A percentile compares a stretch with the other conserved stretches of the same genome.
These are phyloP conservation scores for Drosophila phalerata DNA, from an alignment of 2,888 invertebrate genomes.

Conservation along the genomic window DNA sequence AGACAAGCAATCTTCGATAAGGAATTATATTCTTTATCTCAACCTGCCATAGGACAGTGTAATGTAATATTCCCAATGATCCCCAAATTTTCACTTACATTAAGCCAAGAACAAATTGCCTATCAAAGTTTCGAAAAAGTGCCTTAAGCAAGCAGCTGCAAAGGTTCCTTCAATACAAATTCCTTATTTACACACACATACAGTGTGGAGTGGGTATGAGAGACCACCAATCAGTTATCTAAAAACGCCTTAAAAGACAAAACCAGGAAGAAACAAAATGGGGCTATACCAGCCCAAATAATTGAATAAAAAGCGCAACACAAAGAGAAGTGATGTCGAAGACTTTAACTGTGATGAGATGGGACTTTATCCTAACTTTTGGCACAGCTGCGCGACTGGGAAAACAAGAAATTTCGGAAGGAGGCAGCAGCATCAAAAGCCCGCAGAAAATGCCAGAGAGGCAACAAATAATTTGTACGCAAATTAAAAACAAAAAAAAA, in stretches of 20 bases:
- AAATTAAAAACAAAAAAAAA: slow-evolving; percentile 69
- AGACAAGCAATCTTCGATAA: too few relatives aligned
- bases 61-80: slow-evolving; percentile 55
- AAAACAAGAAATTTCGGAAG: background rate
- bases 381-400: slow-evolving; percentile 56
- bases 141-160: slow-evolving; percentile 52
- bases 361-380: slow-evolving; percentile 65
- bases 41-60: slow-evolving; percentile 13
- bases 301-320: slow-evolving; percentile 58
- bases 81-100: slow-evolving; percentile 55
- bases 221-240: slow-evolving; percentile 62
- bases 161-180: slow-evolving; percentile 43
- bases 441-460: slow-evolving; percentile 48
- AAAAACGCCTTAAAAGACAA: slow-evolving; percentile 34
- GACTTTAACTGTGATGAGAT: slow-evolving; percentile 57
- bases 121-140: slow-evolving; percentile 57
- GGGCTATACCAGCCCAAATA: slow-evolving; percentile 36
- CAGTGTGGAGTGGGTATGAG: background rate
- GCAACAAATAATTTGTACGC: slow-evolving; percentile 74
- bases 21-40: background rate
- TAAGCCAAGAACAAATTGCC: slow-evolving; percentile 55
- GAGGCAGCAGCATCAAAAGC: slow-evolving; percentile 46
- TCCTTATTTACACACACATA: slow-evolving; percentile 18
- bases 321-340: slow-evolving; percentile 67
- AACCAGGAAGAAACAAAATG: slow-evolving; percentile 23